These are phyloP conservation scores for Oryzias melastigma DNA, from an alignment of 2,113 vertebrate species.

Conservation along the genomic window DNA sequence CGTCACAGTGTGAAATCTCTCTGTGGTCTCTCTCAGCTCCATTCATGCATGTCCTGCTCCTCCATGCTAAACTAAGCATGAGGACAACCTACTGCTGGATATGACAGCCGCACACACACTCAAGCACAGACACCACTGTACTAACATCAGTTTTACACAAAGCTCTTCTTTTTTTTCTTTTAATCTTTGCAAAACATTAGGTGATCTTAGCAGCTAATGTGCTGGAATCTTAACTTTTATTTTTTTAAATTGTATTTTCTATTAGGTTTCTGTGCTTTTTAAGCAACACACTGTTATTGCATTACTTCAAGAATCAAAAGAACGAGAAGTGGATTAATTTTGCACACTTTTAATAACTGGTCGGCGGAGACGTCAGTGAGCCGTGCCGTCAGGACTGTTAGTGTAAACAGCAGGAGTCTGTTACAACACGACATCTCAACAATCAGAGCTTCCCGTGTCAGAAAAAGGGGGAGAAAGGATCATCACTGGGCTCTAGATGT, in stretches of 20 bases:
- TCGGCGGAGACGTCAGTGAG: slow-evolving; percentile 39
- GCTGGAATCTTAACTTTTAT: too few relatives aligned
- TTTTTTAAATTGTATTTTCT: too few relatives aligned
- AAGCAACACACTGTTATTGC: too few relatives aligned
- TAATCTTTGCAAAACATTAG: not conserved
- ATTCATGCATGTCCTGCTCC: slow-evolving; percentile 55
- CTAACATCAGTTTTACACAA: not conserved
- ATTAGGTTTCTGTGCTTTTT: too few relatives aligned
- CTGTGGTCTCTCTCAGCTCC: slow-evolving; percentile 53
- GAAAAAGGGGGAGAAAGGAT: slow-evolving; percentile 19
- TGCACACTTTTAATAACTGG: not conserved
- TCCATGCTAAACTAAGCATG: slow-evolving; percentile 62
- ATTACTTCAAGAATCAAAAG: too few relatives aligned
- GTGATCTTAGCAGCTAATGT: too few relatives aligned
- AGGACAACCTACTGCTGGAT: slow-evolving; percentile 53
- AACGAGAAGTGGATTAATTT: too few relatives aligned
- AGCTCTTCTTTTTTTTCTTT: not conserved
- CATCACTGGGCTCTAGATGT: slow-evolving; percentile 28
- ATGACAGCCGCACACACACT: slow-evolving; percentile 42
- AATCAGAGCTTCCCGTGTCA: slow-evolving; percentile 37
- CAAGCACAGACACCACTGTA: not conserved
- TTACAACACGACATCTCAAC: slow-evolving; percentile 50
- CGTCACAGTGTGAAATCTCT: slow-evolving; percentile 55
- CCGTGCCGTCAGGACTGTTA: slow-evolving; percentile 45
- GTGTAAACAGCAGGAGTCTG: slow-evolving; percentile 55